Evolutionary conservation across 1,140 invertebrate genomes (phyloP), one percentile per base, ranked within the genome.

Genomic region (Diorhabda elongata): DNA sequence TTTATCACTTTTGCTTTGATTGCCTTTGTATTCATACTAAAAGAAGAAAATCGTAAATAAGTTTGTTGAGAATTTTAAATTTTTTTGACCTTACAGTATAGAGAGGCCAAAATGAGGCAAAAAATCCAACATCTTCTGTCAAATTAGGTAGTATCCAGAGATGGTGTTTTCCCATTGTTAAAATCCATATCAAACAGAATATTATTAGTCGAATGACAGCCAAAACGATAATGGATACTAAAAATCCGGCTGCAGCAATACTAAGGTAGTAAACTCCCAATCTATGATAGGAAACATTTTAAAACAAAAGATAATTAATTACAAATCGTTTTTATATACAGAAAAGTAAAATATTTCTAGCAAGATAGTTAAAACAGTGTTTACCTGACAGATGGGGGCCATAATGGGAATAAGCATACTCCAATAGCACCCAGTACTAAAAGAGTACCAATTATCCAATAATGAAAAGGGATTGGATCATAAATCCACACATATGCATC

Each of bases 401-500:
- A 99, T 61, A 99, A 81, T 9, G 98, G 98, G 83, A 99, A 99
- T 71, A 99, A 86, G 84, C 98, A 99, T 44, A 99, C 89, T n/a
- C 89, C 92, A 76, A 98, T 96, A 60, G 94, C 93, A 56, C 93
- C 97, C 63, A 98, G 83, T 41, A 99, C 94, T 69, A 99, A 85
- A 0, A 97, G 84, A 42, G 92, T 87, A 61, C 98, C 98, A 78
- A 97, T 93, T 71, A 98, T 85, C 91, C 97, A 99, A 79, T 98
- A 98, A 84, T 96, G 95, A 69, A 96, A 88, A 6, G 97, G 96
- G 76, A 98, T 96, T 3, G 97, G 97, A 82, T 99, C 97, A 84
- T 98, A 99, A 67, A 99, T 92, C 98, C 98, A 99, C 9, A 99
- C 97, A 84, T 98, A 99, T 3, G 97, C 94, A 83, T 98, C 96